Conservation (phyloP, 2,888 invertebrate species). For the Agrochola macilenta region DNA sequence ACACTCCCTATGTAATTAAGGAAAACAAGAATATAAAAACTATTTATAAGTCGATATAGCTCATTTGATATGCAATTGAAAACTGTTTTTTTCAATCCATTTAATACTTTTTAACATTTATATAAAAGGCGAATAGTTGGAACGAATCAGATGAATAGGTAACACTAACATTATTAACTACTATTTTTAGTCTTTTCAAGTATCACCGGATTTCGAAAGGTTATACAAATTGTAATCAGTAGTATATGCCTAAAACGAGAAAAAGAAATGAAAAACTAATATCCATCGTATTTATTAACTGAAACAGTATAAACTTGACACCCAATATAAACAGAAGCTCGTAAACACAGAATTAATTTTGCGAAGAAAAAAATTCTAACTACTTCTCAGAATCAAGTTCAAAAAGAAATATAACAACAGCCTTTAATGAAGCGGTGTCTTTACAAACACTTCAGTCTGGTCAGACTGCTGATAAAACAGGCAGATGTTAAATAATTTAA, state of each 20-base stretch:
- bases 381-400: constrained; percentile 23
- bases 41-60: constrained; percentile 11
- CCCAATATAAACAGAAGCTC: background rate
- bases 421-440: constrained; percentile 42
- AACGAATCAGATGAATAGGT: background rate
- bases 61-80: constrained; percentile 17
- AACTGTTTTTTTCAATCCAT: constrained; percentile 22
- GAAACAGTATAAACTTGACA: background rate
- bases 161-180: background rate
- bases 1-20: constrained; percentile 11
- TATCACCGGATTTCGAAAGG: background rate
- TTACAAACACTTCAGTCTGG: constrained; percentile 21
- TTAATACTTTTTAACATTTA: constrained; percentile 35
- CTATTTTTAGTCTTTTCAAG: background rate
- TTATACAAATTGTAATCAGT: background rate
- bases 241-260: background rate
- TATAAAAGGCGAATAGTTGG: constrained; percentile 20
- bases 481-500: constrained; percentile 59
- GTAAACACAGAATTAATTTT: background rate
- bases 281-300: background rate
- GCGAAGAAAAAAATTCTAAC: constrained; percentile 20
- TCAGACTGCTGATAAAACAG: constrained; percentile 46
- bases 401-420: constrained; percentile 15
- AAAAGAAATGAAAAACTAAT: background rate
- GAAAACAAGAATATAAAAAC: constrained; percentile 34